Base-by-base conservation (phyloP, 2,797 vertebrate species). In the Gephyroberyx darwinii region DNA sequence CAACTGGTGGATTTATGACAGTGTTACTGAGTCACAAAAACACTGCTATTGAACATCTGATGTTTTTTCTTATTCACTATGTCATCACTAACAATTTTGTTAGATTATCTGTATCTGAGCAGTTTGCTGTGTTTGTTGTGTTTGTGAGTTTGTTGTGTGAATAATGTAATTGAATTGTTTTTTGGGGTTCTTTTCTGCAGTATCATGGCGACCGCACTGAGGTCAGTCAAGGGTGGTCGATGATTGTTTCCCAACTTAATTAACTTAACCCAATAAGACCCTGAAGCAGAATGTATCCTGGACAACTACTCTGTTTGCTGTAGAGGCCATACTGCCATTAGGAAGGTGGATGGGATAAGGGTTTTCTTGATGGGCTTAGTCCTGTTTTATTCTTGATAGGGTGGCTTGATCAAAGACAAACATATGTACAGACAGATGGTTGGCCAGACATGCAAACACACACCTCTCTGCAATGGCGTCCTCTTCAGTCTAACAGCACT, bases 181-280 rank as follows among this genome's bases (percentile, higher is more conserved):
- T 43, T 22, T 1, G 30, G 41, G 30, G 41, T 2, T 64, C 16
- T 63, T 35, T 50, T 62, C 8, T 74, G 52, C 65, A 61, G 68
- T 67, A 45, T 74, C 69, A 50, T 55, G 69, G 69, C 19, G 1
- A 78, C 68, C 66, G 65, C 45, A 54, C 37, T 59, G 67, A 84
- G 66, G 82, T 71, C 77, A 73, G 57, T 47, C 64, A 61, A 12
- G 59, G 47, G 39, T 73, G 45, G 52, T 71, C 41, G 30, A 80
- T 65, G 69, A 75, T 65, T 50, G 79, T 76, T 83, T 83, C 65
- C 69, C 56, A 75, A 64, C 50, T 84, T 60, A 79, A 77, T 86
- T 84, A 59, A 74, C 68, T 76, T 77, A 72, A 56, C 33, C 52
- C 60, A 52, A 62, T 77, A 68, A 75, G 71, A 72, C 81, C 79